Evolutionary conservation across 1,140 invertebrate genomes (phyloP).

Genomic region (Sinella curviseta): DNA sequence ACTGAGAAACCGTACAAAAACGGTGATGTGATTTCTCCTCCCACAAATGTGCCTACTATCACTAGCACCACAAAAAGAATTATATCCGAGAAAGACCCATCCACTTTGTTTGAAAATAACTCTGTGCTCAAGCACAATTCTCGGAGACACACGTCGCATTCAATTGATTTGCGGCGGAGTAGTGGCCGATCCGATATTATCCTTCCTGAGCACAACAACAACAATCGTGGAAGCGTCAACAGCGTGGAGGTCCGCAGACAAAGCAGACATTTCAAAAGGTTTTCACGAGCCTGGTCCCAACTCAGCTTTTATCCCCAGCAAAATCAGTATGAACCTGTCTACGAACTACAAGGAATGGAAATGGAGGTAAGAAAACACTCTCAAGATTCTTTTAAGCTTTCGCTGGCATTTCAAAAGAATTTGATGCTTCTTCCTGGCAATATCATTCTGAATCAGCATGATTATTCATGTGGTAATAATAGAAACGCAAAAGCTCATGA

Average conservation of each 20-base stretch:
- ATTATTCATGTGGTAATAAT: neutral
- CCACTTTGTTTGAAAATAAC: neutral
- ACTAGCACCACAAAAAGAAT: too few species aligned
- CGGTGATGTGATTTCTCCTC: too few species aligned
- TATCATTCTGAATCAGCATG: neutral
- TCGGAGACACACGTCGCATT: neutral
- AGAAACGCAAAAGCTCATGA: too few species aligned
- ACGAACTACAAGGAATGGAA: conserved; percentile 30
- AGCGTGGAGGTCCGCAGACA: conserved; percentile 33
- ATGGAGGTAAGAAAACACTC: conserved; percentile 30
- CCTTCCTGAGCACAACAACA: neutral
- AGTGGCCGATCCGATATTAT: neutral
- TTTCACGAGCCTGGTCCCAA: conserved; percentile 33
- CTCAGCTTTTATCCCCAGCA: conserved; percentile 29
- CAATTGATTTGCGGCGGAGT: neutral
- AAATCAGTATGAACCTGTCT: neutral
- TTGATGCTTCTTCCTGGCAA: neutral
- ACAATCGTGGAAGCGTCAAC: neutral
- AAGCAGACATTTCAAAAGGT: conserved; percentile 29
- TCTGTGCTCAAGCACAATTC: neutral
- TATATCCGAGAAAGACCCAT: neutral
- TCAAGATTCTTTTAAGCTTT: neutral
- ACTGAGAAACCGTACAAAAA: too few species aligned
- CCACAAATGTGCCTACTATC: too few species aligned
- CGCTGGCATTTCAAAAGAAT: neutral